Base-by-base conservation (phyloP, 2,888 invertebrate species). In the Pyrochroa serraticornis region DNA sequence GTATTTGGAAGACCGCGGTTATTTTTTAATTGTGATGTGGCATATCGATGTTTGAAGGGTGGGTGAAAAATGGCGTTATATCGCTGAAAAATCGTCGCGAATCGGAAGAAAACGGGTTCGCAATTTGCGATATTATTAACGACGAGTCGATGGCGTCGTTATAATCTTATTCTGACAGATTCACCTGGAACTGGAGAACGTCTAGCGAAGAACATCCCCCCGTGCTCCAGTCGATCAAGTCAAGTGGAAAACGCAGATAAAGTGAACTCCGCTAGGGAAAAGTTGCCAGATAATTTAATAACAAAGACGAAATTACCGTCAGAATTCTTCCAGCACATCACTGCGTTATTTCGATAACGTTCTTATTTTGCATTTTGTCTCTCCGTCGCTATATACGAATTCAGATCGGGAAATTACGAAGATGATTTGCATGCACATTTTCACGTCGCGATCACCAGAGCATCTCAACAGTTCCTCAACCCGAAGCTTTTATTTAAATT, bases 261-360 rank as follows among this genome's bases (percentile, higher is more conserved):
- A 78, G 75, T 75, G 75, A 77, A 77, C 73, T 77, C 72, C 74
- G 72, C 73, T 67, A 71, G 72, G 73, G 77, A 76, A 77, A 78
- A 78, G 76, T 78, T 77, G 77, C 76, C 77, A 77, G 79, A 79
- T 78, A 79, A 79, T 79, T 78, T 78, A 77, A 78, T 79, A 78
- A 79, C 77, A 78, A 77, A 78, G 77, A 74, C 75, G 75, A 77
- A 78, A 79, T 78, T 78, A 77, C 75, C 74, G 73, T 72, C 71
- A 69, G 74, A 75, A 76, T 76, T 75, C 73, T 72, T 72, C 71
- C 54, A 61, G 62, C 71, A 71, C 75, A 72, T 77, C 74, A 73
- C 75, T 75, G 76, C 73, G 73, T 75, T 75, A 75, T 72, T 73
- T 73, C 73, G 77, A 77, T 77, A 77, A 77, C 74, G 73, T 66